Conservation (phyloP, 2,888 invertebrate species). For the Mimas tiliae region DNA sequence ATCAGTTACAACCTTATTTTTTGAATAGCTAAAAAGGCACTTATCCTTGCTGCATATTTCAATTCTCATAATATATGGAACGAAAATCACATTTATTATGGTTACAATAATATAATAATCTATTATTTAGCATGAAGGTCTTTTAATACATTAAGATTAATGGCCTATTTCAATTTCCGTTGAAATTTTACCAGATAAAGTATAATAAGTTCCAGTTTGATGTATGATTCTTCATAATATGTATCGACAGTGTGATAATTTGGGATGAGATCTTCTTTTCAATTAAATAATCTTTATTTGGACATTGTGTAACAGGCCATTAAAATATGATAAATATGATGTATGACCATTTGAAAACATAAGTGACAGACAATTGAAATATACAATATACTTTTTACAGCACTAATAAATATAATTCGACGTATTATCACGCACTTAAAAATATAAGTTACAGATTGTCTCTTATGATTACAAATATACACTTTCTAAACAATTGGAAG, state of each 20-base stretch:
- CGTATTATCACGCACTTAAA: background rate
- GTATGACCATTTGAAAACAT: background rate
- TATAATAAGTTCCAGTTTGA: no score
- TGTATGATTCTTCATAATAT: no score
- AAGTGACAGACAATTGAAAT: slow-evolving; percentile 9
- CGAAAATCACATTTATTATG: slow-evolving; percentile 16
- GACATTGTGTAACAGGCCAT: no score
- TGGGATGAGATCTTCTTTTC: no score
- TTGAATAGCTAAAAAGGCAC: slow-evolving; percentile 77
- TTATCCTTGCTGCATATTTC: slow-evolving; percentile 67
- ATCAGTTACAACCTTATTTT: slow-evolving; percentile 56
- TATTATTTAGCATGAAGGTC: background rate
- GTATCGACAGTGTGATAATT: no score
- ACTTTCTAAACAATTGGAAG: slow-evolving; percentile 32
- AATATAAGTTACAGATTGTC: background rate
- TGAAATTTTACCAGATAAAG: no score
- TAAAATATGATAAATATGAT: background rate
- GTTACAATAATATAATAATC: background rate
- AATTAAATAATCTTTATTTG: no score
- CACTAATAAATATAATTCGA: slow-evolving; percentile 23
- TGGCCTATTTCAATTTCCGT: no score
- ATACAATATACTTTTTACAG: slow-evolving; percentile 21
- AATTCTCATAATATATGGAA: slow-evolving; percentile 1
- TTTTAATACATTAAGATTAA: background rate
- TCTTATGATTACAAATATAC: slow-evolving; percentile 18